Conservation (phyloP, 1,140 invertebrate species). For the Augochlora pura region DNA sequence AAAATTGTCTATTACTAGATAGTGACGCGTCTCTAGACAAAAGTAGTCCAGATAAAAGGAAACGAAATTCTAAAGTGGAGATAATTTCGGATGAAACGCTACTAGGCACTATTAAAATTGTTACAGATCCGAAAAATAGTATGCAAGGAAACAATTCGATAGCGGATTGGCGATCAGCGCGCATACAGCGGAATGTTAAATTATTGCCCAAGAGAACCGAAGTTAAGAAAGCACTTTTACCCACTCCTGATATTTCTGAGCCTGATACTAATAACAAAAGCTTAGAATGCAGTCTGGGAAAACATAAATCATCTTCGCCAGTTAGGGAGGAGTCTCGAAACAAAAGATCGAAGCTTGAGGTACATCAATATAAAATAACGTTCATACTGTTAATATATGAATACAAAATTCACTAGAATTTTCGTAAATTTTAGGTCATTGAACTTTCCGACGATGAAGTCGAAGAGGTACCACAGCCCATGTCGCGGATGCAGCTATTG, state of each 20-base stretch:
- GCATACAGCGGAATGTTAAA: slow-evolving; percentile 77
- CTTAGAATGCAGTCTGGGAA: slow-evolving; percentile 34
- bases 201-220: slow-evolving; percentile 73
- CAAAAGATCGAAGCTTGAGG: slow-evolving; percentile 71
- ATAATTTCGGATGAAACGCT: slow-evolving; percentile 76
- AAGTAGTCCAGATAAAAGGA: slow-evolving; percentile 43
- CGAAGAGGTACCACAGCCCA: slow-evolving; percentile 69
- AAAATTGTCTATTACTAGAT: neutral
- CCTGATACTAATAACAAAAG: slow-evolving; percentile 43
- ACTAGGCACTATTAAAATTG: slow-evolving; percentile 68
- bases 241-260: slow-evolving; percentile 37
- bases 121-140: slow-evolving; percentile 40
- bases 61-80: slow-evolving; percentile 63
- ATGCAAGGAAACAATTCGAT: slow-evolving; percentile 13
- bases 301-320: slow-evolving; percentile 38
- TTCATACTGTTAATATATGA: slow-evolving; percentile 5
- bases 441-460: slow-evolving; percentile 78
- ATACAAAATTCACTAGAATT: slow-evolving; percentile 21
- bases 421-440: slow-evolving; percentile 66
- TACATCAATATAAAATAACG: slow-evolving; percentile 57
- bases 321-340: slow-evolving; percentile 21
- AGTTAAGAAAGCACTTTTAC: slow-evolving; percentile 37
- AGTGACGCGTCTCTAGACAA: slow-evolving; percentile 8
- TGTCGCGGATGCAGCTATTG: slow-evolving; percentile 73
- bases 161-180: slow-evolving; percentile 69